Conservation (phyloP, 2,888 invertebrate species). For the Pyralis farinalis region DNA sequence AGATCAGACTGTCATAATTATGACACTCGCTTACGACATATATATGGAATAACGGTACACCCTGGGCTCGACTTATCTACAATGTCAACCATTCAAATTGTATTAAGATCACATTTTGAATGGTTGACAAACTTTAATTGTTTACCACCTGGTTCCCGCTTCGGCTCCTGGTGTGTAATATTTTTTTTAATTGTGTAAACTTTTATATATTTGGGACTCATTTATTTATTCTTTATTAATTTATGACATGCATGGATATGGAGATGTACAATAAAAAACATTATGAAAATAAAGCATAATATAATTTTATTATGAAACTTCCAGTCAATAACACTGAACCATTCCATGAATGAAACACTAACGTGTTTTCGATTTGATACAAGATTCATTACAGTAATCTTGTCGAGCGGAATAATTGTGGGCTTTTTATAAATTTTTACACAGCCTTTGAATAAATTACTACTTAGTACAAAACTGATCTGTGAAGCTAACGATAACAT, state of each 20-base stretch:
- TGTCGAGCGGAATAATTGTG: constrained; percentile 55
- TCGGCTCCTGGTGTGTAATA: no score
- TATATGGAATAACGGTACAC: no score
- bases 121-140: no score
- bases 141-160: no score
- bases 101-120: no score
- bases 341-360: constrained; percentile 74
- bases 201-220: constrained; percentile 10
- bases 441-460: constrained; percentile 79
- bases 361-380: constrained; percentile 67
- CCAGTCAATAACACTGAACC: constrained; percentile 79
- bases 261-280: constrained; percentile 56
- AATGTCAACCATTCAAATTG: no score
- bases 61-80: no score
- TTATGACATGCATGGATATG: constrained; percentile 16
- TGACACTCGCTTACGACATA: no score
- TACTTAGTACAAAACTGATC: constrained; percentile 77
- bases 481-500: constrained; percentile 69
- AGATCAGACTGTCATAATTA: no score
- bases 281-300: constrained; percentile 78
- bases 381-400: constrained; percentile 64
- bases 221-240: constrained; percentile 17
- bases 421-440: constrained; percentile 71
- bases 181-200: no score
- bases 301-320: constrained; percentile 80